phyloP scores from a whole-genome alignment of 2,113 vertebrate genomes.

The Uria lomvia region DNA sequence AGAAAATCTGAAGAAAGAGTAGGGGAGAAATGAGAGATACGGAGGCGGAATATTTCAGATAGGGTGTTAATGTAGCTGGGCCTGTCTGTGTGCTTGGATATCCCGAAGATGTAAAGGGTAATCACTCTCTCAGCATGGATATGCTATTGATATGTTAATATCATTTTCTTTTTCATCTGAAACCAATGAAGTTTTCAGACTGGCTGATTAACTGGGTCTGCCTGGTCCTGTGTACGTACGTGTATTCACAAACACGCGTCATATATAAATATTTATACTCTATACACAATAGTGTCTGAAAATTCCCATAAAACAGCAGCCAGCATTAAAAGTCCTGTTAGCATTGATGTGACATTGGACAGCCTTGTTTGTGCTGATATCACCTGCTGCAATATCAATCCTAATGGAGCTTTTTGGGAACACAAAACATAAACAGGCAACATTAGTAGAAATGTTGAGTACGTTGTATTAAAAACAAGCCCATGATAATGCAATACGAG shows the following conservation, averaged over 20 bases:
- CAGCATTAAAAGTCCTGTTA: slow-evolving; percentile 1
- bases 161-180: slow-evolving; percentile 70
- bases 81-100: slow-evolving; percentile 42
- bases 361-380: not conserved
- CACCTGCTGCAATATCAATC: not conserved
- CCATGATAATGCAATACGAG: not conserved
- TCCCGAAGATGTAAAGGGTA: slow-evolving; percentile 67
- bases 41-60: slow-evolving; percentile 47
- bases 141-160: slow-evolving; percentile 79
- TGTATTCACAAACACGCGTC: not conserved
- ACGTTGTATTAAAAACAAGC: not conserved
- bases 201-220: slow-evolving; percentile 64
- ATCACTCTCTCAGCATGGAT: slow-evolving; percentile 76
- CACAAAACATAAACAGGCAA: not conserved
- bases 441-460: not conserved
- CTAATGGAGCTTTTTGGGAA: not conserved
- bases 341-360: slow-evolving; percentile 16
- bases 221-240: not conserved
- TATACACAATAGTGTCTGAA: slow-evolving; percentile 31
- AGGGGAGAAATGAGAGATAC: slow-evolving; percentile 30
- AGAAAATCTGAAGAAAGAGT: slow-evolving; percentile 57
- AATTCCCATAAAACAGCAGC: slow-evolving; percentile 37
- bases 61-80: slow-evolving; percentile 29
- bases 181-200: slow-evolving; percentile 77
- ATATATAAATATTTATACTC: slow-evolving; percentile 60